phyloP scores from a whole-genome alignment of 2,113 vertebrate species.

The Rattus rattus region DNA sequence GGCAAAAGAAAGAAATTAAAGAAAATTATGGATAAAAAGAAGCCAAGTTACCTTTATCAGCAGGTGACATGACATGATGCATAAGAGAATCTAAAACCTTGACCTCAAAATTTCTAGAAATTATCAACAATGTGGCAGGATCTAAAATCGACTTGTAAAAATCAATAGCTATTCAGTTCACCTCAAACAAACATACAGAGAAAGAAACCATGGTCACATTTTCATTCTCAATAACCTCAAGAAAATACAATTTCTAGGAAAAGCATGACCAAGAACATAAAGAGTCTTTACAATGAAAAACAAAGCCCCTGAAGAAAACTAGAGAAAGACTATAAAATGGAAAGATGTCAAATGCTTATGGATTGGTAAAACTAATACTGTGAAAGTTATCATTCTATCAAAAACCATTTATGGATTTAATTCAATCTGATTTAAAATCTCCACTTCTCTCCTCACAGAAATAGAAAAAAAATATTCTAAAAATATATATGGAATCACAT shows the following conservation, averaged over 20 bases:
- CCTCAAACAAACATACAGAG: neutral
- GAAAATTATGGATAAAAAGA: neutral
- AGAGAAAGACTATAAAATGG: neutral
- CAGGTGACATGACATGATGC: neutral
- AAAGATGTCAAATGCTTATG: neutral
- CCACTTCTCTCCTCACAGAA: neutral
- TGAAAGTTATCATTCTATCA: neutral
- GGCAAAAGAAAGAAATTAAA: neutral
- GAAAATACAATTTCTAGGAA: neutral
- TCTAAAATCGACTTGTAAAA: neutral
- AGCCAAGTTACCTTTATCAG: neutral
- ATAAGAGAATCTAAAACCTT: neutral
- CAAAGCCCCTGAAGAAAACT: neutral
- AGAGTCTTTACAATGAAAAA: neutral
- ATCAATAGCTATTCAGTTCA: neutral
- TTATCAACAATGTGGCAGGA: neutral
- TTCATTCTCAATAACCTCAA: neutral
- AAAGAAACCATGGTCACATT: neutral
- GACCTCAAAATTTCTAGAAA: neutral
- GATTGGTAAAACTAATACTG: neutral
- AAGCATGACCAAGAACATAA: neutral
- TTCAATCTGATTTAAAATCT: neutral
- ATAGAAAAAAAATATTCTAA: neutral
- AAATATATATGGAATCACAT: neutral
- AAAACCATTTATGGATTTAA: neutral